phyloP scores from a whole-genome alignment of 2,888 invertebrate species.

The Drosophila leonis region DNA sequence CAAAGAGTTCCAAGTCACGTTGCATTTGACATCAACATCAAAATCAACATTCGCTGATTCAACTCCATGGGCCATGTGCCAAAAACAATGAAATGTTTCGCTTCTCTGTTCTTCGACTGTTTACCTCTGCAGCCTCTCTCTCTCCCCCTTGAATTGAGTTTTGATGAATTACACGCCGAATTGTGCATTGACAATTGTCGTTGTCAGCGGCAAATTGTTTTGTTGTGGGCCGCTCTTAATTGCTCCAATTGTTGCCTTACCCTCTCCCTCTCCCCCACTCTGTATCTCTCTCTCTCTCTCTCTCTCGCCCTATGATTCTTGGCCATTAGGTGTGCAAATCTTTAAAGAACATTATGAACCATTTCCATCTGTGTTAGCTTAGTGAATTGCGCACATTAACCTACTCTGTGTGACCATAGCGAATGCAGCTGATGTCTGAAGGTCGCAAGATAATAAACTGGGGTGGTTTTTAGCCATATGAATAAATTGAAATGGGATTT shows the following conservation, averaged over 20 bases:
- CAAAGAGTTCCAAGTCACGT: slow-evolving; percentile 73
- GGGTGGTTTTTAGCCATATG: not conserved
- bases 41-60: slow-evolving; percentile 32
- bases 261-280: slow-evolving; percentile 1
- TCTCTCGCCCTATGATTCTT: not conserved
- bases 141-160: slow-evolving; percentile 24
- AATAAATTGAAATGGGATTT: not conserved
- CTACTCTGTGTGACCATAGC: not conserved
- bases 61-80: slow-evolving; percentile 46
- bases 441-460: slow-evolving; percentile 10
- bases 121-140: not conserved
- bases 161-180: slow-evolving; percentile 71
- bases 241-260: slow-evolving; percentile 54
- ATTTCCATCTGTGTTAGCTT: slow-evolving; percentile 21
- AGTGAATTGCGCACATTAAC: not conserved
- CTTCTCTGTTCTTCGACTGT: slow-evolving; percentile 13
- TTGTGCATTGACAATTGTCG: slow-evolving; percentile 65
- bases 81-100: slow-evolving; percentile 66
- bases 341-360: slow-evolving; percentile 23
- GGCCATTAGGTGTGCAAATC: slow-evolving; percentile 35
- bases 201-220: slow-evolving; percentile 71
- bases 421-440: slow-evolving; percentile 17
- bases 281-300: not conserved
- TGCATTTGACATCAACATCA: slow-evolving; percentile 67
- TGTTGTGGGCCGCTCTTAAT: slow-evolving; percentile 44